A percentile compares a stretch with the other conserved stretches of the same genome.
phyloP scores from a whole-genome alignment of 1,140 invertebrate species.

The Coenobita brevimanus region DNA sequence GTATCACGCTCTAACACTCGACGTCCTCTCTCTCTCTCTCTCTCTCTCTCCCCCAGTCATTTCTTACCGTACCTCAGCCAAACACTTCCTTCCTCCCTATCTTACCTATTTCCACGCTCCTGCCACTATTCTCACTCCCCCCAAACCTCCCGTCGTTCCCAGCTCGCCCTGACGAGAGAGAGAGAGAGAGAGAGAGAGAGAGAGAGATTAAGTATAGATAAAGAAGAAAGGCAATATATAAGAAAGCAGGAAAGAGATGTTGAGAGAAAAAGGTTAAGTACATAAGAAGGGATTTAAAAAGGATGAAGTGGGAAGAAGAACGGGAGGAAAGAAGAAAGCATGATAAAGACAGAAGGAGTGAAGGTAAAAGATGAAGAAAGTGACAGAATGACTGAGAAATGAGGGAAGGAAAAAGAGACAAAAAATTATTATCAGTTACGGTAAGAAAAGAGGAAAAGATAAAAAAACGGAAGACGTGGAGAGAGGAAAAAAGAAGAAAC shows the following conservation, averaged over 20 bases:
- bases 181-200: neutral
- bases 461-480: neutral
- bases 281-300: neutral
- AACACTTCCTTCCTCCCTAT: too few species aligned
- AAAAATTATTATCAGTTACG: too few species aligned
- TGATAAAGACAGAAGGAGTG: neutral
- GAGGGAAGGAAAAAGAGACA: neutral
- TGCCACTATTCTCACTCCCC: too few species aligned
- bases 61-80: too few species aligned
- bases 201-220: neutral
- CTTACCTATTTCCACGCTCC: too few species aligned
- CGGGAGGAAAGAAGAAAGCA: neutral
- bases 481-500: too few species aligned
- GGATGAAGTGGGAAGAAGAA: neutral
- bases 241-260: neutral
- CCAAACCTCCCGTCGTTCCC: too few species aligned
- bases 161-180: neutral
- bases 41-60: too few species aligned
- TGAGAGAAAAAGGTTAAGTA: neutral
- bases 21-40: neutral
- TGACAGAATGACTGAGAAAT: neutral
- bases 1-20: conserved; percentile 32
- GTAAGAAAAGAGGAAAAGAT: neutral
- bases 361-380: neutral
- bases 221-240: neutral